Percentiles rank a stretch among this genome's conserved stretches.
Evolutionary conservation across 2,797 vertebrate species (phyloP).

Genomic region (Sardinella longiceps): DNA sequence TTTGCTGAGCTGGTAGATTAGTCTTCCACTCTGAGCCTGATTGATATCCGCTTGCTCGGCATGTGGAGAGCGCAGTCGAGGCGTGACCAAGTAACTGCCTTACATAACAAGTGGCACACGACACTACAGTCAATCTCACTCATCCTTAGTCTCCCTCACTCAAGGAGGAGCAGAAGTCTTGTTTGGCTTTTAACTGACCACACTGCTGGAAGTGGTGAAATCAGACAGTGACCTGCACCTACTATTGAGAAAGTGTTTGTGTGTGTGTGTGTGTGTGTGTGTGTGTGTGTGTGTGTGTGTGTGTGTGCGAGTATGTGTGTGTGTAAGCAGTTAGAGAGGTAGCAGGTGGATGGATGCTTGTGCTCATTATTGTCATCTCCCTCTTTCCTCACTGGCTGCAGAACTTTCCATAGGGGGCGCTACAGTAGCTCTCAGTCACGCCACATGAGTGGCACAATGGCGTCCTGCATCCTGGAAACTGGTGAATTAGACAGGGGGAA

Average conservation of each 20-base stretch:
- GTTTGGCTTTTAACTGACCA: not conserved
- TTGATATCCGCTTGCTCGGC: not conserved
- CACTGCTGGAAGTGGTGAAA: not conserved
- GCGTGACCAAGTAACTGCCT: not conserved
- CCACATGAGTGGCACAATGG: not conserved
- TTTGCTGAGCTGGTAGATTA: not conserved
- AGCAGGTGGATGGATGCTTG: not conserved
- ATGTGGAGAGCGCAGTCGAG: not conserved
- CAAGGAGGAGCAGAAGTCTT: not conserved
- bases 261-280: slow-evolving; percentile 2
- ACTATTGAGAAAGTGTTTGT: slow-evolving; percentile 1
- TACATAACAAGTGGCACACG: not conserved
- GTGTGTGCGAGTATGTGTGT: slow-evolving; percentile 17
- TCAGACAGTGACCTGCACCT: not conserved
- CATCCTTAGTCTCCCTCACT: no score
- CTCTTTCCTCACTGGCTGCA: not conserved
- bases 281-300: slow-evolving; percentile 17
- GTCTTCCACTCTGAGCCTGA: not conserved
- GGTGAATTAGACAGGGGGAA: not conserved
- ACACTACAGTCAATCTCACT: not conserved
- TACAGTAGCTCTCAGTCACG: not conserved
- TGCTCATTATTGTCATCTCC: not conserved
- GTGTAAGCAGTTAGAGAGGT: slow-evolving; percentile 22
- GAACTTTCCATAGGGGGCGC: not conserved
- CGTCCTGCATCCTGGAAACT: not conserved